Percentiles rank a stretch among this genome's conserved stretches.
Conservation (phyloP, 1,140 invertebrate species). For the Drosophila baimaii region DNA sequence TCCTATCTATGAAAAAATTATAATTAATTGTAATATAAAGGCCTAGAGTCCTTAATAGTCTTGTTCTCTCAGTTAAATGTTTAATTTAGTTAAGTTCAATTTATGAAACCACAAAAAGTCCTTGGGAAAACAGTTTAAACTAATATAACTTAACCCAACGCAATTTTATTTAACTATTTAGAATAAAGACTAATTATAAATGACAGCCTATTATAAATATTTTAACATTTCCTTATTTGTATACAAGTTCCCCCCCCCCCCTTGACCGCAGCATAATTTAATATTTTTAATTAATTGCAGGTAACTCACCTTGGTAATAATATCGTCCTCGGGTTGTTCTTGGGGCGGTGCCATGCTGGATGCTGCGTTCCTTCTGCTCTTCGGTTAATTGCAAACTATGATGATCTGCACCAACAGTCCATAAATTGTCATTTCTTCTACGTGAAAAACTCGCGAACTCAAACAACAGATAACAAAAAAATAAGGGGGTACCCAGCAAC, state of each 20-base stretch:
- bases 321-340: constrained; percentile 68
- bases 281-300: neutral
- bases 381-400: constrained; percentile 63
- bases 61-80: too few species aligned
- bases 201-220: neutral
- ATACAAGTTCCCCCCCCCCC: too few species aligned
- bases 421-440: constrained; percentile 71
- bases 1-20: neutral
- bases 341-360: constrained; percentile 59
- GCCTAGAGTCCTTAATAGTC: too few species aligned
- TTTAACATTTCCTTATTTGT: neutral
- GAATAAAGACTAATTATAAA: too few species aligned
- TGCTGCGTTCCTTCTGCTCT: constrained; percentile 1
- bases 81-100: too few species aligned
- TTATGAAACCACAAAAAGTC: too few species aligned
- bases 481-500: neutral
- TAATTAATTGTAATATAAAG: too few species aligned
- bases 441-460: constrained; percentile 27
- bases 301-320: constrained; percentile 64
- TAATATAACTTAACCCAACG: neutral
- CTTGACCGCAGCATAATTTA: neutral
- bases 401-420: constrained; percentile 74
- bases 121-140: neutral
- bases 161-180: too few species aligned
- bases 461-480: constrained; percentile 29